Evolutionary conservation across 2,797 vertebrate genomes (phyloP).

Genomic region (Alcedo atthis): DNA sequence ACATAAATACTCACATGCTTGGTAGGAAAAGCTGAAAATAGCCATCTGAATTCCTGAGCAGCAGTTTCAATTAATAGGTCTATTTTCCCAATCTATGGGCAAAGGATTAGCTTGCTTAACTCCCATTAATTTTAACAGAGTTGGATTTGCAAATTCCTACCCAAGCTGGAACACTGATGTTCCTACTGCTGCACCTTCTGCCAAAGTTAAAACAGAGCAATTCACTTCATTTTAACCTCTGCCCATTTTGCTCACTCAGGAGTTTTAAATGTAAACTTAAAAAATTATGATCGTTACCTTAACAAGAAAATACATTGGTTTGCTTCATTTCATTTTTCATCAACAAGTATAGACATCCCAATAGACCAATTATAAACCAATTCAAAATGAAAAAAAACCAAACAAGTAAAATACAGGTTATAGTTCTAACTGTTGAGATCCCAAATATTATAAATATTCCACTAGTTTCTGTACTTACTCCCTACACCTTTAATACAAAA

Average conservation of each 20-base stretch:
- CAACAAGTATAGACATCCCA: neutral
- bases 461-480: neutral
- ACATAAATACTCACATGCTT: neutral
- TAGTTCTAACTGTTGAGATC: neutral
- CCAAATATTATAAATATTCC: neutral
- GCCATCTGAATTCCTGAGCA: conserved; percentile 8
- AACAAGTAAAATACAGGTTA: neutral
- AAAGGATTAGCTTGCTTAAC: conserved; percentile 33
- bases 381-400: neutral
- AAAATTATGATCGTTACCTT: neutral
- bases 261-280: conserved; percentile 4
- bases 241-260: neutral
- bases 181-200: neutral
- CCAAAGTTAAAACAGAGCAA: neutral
- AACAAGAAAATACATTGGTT: neutral
- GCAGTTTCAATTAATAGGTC: conserved; percentile 36
- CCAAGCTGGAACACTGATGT: neutral
- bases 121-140: neutral
- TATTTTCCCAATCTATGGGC: neutral
- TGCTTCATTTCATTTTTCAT: neutral
- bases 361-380: conserved; percentile 1
- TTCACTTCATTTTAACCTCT: conserved; percentile 16
- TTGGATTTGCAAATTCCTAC: conserved; percentile 7
- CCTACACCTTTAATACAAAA: neutral
- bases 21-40: conserved; percentile 24